phyloP scores from a whole-genome alignment of 2,888 invertebrate species.

The Beris morrisii region DNA sequence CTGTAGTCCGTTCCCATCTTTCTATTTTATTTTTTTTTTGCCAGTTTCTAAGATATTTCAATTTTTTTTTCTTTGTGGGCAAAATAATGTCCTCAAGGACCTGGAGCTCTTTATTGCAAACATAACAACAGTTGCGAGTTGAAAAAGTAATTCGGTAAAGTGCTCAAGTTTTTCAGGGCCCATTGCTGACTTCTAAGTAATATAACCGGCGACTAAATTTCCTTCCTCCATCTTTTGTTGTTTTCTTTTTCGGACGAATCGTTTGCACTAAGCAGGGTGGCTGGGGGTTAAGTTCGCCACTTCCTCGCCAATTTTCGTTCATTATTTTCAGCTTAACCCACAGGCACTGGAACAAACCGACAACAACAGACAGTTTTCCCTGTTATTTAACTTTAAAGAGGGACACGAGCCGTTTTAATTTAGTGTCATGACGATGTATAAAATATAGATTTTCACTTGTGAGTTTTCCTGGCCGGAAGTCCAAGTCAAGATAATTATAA shows the following conservation, averaged over 20 bases:
- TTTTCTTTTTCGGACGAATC: not conserved
- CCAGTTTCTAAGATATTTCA: too few relatives aligned
- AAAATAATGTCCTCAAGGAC: too few relatives aligned
- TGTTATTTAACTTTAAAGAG: slow-evolving; percentile 2
- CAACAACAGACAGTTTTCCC: not conserved
- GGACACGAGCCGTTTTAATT: not conserved
- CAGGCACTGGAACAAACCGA: not conserved
- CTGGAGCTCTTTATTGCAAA: slow-evolving; percentile 7
- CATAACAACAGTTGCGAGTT: slow-evolving; percentile 25
- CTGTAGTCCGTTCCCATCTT: too few relatives aligned
- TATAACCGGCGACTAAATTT: slow-evolving; percentile 11
- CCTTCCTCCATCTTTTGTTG: not conserved
- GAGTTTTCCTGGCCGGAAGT: too few relatives aligned
- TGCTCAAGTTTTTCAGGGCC: slow-evolving; percentile 16
- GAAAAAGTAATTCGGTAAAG: slow-evolving; percentile 23
- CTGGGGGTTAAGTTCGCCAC: slow-evolving; percentile 5
- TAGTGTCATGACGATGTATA: too few relatives aligned
- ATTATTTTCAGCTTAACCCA: slow-evolving; percentile 12
- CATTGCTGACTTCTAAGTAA: slow-evolving; percentile 1
- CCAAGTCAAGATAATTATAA: too few relatives aligned
- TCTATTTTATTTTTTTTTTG: too few relatives aligned
- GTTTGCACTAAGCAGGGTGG: not conserved
- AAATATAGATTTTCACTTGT: too few relatives aligned
- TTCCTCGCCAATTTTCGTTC: slow-evolving; percentile 22
- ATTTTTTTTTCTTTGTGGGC: too few relatives aligned